These are phyloP conservation scores for Campylorhamphus procurvoides DNA, from an alignment of 2,113 vertebrate species.

Conservation along the genomic window DNA sequence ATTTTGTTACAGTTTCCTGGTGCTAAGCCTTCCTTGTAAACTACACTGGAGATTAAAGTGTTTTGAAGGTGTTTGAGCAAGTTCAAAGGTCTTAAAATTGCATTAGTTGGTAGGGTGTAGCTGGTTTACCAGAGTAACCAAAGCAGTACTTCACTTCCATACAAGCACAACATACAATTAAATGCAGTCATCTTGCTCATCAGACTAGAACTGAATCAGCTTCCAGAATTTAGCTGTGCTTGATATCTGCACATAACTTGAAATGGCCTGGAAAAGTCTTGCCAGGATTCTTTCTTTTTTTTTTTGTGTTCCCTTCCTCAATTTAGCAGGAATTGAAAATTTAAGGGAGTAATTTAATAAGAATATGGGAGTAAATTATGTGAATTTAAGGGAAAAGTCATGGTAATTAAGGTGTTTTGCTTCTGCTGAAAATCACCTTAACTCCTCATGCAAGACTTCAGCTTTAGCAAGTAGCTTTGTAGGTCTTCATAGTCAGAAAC, in stretches of 20 bases:
- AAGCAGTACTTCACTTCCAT: background rate
- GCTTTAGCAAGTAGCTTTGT: background rate
- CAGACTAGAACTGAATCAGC: background rate
- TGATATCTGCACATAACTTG: background rate
- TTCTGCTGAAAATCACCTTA: constrained; percentile 1
- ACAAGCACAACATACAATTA: background rate
- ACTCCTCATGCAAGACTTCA: background rate
- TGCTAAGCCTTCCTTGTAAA: background rate
- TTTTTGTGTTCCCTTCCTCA: background rate
- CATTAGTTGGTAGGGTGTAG: background rate
- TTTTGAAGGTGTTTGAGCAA: background rate
- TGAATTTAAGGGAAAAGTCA: background rate
- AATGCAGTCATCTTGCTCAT: background rate
- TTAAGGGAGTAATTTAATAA: background rate
- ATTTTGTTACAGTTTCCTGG: background rate
- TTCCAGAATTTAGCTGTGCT: background rate
- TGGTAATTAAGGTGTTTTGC: background rate
- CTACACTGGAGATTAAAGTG: background rate
- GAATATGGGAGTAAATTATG: background rate
- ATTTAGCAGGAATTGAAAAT: background rate
- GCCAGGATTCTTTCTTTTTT: background rate
- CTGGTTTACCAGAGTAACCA: background rate
- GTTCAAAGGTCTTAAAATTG: background rate
- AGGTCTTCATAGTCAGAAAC: background rate
- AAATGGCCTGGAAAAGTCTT: background rate